Evolutionary conservation across 1,140 invertebrate genomes (phyloP), one percentile per base, ranked within the genome.

Genomic region (Tribolium castaneum): DNA sequence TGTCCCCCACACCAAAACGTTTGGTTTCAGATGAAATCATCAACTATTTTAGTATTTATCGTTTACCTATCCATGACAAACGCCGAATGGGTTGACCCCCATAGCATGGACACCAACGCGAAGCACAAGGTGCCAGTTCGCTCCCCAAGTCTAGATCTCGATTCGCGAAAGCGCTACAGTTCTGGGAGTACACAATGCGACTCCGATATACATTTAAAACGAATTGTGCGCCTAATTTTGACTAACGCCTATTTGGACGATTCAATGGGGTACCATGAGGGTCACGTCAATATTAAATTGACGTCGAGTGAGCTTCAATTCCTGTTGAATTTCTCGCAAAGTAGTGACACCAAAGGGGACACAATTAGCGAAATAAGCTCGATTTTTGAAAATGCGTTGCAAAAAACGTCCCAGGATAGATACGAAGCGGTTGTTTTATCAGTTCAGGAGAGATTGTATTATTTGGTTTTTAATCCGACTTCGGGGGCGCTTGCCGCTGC

Each of bases 31-130:
- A 66, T 66, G 59, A 13, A 66, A 34, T 12, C 59, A 66, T n/a
- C 13, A 0, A 16, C 6, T 13, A 13, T 66, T 5, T 59, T 59
- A 25, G 25, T 25, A 3, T 19, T 59, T 59, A 5, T 66, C 34
- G 3, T 52, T 9, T 52, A 39, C 13, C 34, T 51, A 19, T 66
- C 7, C 30, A 34, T 13, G 3, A 13, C 12, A 39, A 9, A 14
- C 3, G 25, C n/a, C 3, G 25, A 74, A 52, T 78, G 77, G 77
- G 35, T 79, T 13, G 78, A 79, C 54, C 78, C 78, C 1, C 50
- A 76, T 70, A 75, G 72, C 34, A 70, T 79, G 74, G 78, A 73
- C 22, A 22, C 52, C 6, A 73, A 73, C 2, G 5, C 49, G 9
- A 54, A 52, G 22, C 4, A 22, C 30, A 73, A 54, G 13, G 3